phyloP scores from a whole-genome alignment of 2,888 invertebrate genomes.

The Andrena bicolor region DNA sequence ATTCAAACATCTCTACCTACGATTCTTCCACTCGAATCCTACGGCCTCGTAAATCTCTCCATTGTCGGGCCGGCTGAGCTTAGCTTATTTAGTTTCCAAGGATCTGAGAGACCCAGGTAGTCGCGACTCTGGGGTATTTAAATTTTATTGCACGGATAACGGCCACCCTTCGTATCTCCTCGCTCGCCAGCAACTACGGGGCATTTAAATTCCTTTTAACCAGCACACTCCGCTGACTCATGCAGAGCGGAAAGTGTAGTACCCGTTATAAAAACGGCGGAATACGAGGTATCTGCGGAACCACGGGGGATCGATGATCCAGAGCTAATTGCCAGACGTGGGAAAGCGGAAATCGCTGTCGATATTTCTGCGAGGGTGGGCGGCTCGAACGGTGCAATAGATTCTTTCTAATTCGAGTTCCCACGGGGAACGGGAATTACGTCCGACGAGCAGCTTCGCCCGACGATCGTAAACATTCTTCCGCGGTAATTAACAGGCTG shows the following conservation, averaged over 20 bases:
- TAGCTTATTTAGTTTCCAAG: neutral
- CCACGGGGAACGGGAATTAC: slow-evolving; percentile 47
- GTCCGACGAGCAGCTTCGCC: neutral
- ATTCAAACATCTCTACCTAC: neutral
- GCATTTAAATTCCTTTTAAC: slow-evolving; percentile 22
- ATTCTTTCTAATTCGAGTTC: slow-evolving; percentile 40
- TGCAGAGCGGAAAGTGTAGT: neutral
- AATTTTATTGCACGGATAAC: slow-evolving; percentile 5
- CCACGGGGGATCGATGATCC: neutral
- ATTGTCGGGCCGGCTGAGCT: neutral
- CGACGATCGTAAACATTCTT: slow-evolving; percentile 46
- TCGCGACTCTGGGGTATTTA: slow-evolving; percentile 1
- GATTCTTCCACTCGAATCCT: neutral
- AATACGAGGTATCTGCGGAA: neutral
- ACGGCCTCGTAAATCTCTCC: neutral
- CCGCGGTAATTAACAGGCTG: slow-evolving; percentile 60
- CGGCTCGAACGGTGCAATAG: slow-evolving; percentile 6
- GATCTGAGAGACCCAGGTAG: neutral
- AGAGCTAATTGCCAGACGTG: slow-evolving; percentile 26
- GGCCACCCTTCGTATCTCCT: neutral
- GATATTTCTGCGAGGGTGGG: slow-evolving; percentile 30
- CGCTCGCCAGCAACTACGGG: neutral
- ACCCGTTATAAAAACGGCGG: neutral
- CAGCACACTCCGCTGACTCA: neutral
- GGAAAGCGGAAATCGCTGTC: slow-evolving; percentile 27